phyloP scores from a whole-genome alignment of 2,888 invertebrate genomes.

The Psococerastis gibbosa region DNA sequence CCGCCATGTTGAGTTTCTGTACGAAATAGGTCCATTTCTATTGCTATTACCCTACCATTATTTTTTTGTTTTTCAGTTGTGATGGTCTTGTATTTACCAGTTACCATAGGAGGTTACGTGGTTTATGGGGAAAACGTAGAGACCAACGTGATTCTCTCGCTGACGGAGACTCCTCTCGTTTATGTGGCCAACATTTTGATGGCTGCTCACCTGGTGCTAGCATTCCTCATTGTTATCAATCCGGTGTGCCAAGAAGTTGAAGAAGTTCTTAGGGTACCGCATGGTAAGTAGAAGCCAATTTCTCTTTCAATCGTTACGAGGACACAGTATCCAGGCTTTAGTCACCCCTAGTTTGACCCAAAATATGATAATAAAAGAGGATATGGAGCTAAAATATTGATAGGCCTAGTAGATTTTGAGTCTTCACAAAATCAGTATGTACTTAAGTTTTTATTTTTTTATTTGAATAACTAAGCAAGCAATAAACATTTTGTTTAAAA shows the following conservation, averaged over 20 bases:
- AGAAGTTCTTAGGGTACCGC: conserved; percentile 38
- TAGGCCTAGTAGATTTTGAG: no score
- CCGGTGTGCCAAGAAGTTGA: conserved; percentile 52
- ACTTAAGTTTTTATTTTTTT: no score
- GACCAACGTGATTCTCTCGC: conserved; percentile 37
- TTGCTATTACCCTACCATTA: no score
- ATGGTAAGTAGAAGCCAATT: conserved; percentile 35
- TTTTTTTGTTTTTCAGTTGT: conserved; percentile 28
- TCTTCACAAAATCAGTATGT: no score
- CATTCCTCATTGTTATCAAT: conserved; percentile 49
- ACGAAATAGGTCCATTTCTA: background rate
- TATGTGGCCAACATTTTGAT: conserved; percentile 39
- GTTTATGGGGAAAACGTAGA: conserved; percentile 39
- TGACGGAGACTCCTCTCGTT: conserved; percentile 33
- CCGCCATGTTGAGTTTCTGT: background rate
- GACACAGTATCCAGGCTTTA: no score
- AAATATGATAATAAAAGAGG: no score
- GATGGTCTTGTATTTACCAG: conserved; percentile 35
- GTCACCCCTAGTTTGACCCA: no score
- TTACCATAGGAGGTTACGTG: conserved; percentile 39
- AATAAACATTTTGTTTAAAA: no score
- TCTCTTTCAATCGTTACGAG: no score
- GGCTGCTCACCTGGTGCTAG: conserved; percentile 41
- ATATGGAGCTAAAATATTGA: no score
- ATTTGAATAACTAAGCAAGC: no score